Base-by-base conservation (phyloP, 2,797 vertebrate genomes). In the Sphenopsis melanotis region DNA sequence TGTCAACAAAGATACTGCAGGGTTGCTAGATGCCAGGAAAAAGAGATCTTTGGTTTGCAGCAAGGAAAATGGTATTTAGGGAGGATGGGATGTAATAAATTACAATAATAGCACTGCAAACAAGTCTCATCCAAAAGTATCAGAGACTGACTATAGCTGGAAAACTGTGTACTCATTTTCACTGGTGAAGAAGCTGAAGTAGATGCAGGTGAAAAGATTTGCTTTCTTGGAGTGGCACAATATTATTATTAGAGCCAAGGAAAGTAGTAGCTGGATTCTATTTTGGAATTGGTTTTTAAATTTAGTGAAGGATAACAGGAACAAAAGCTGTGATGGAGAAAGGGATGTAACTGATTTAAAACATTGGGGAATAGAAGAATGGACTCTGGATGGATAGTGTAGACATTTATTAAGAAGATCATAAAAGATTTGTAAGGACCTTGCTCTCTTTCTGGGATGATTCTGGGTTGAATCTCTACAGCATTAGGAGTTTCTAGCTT, bases 1-100 rank as follows among this genome's bases (percentile, higher is more conserved):
- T 90, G 81, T 94, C 93, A 97, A 9, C 80, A 74, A 84, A 96
- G 95, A 96, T 96, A 93, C 93, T 90, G 93, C 89, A 96, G 85
- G 89, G 87, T 60, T 96, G 77, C 53, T 90, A 81, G 74, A 94
- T 95, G 95, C 95, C 91, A 94, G 94, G 83, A 95, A 95, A 92
- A 93, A 5, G 26, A 94, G 74, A 83, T 91, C 71, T 89, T 94
- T 68, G 61, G 87, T 96, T 96, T 95, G 78, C 37, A 14, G 84
- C 46, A 44, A 92, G 76, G 82, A 90, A 94, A 93, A 81, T 30
- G 42, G 55, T 94, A 75, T 94, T 96, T 94, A 83, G 90, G 76
- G 90, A 86, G 93, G 85, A 85, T 83, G 53, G 41, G 65, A 80
- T 90, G 55, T 87, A 89, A 95, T 93, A 95, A 94, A 93, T 96